Evolutionary conservation across 1,140 invertebrate genomes (phyloP).

Genomic region (Nomia melanderi): DNA sequence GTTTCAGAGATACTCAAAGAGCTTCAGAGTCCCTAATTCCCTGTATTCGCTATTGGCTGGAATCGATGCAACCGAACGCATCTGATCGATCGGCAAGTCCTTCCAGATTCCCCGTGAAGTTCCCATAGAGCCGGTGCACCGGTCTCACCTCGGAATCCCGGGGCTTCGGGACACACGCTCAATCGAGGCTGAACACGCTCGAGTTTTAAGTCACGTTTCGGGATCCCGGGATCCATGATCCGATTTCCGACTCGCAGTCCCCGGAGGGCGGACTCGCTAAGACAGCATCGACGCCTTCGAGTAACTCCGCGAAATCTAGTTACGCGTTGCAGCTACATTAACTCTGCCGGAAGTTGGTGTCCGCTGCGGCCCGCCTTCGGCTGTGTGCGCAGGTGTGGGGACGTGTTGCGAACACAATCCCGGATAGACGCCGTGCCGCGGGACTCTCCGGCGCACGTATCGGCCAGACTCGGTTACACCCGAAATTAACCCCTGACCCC

Average conservation of each 20-base stretch:
- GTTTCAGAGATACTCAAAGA: too few species aligned
- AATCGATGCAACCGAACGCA: too few species aligned
- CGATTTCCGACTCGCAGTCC: slow-evolving; percentile 45
- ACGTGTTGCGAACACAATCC: not conserved
- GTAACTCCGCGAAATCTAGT: slow-evolving; percentile 62
- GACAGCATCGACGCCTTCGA: slow-evolving; percentile 58
- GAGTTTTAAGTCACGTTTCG: slow-evolving; percentile 54
- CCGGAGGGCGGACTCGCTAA: slow-evolving; percentile 20
- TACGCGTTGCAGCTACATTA: slow-evolving; percentile 63
- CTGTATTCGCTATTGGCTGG: too few species aligned
- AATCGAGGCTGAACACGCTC: not conserved
- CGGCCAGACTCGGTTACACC: slow-evolving; percentile 1
- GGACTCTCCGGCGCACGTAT: not conserved
- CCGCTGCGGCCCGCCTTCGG: slow-evolving; percentile 30
- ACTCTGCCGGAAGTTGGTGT: slow-evolving; percentile 62
- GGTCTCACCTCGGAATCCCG: not conserved
- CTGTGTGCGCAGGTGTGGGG: too few species aligned
- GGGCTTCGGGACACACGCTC: not conserved
- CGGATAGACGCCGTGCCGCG: not conserved
- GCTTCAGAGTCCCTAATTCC: too few species aligned
- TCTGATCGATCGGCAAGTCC: not conserved
- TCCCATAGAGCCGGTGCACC: not conserved
- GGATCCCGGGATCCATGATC: slow-evolving; percentile 58
- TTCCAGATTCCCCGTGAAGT: not conserved
- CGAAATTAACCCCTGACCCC: slow-evolving; percentile 44